Evolutionary conservation across 2,888 invertebrate species (phyloP), one percentile per base, ranked within the genome.

Genomic region (Acronicta leporina): DNA sequence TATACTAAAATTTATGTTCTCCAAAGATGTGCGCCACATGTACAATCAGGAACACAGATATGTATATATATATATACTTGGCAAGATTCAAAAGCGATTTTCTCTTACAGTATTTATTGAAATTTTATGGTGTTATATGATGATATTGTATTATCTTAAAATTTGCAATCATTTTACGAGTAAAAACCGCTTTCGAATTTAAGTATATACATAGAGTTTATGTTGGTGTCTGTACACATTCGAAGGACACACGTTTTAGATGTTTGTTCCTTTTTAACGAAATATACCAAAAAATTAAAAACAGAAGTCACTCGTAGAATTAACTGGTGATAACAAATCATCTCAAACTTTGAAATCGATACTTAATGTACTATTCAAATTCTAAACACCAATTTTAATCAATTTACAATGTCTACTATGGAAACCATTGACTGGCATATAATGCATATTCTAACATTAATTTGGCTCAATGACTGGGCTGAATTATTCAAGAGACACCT

Each of bases 1-100:
- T 82, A 85, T 79, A 80, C 80, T 77, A 77, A 75, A 75, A 81
- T 78, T 81, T 75, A 74, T 80, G 76, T 78, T 80, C 81, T 83
- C 82, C 67, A 75, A 76, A 73, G 62, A 72, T 78, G 68, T 68
- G 58, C 61, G 54, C 49, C 73, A 58, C 56, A 69, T 72, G 33
- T 66, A n/a, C n/a, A n/a, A n/a, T n/a, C n/a, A n/a, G n/a, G n/a
- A n/a, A n/a, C n/a, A n/a, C n/a, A n/a, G n/a, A n/a, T n/a, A n/a
- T n/a, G n/a, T n/a, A n/a, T n/a, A n/a, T n/a, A n/a, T n/a, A n/a
- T n/a, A n/a, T n/a, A n/a, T n/a, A n/a, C n/a, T n/a, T n/a, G n/a
- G n/a, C n/a, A n/a, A n/a, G n/a, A n/a, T n/a, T n/a, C n/a, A n/a
- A n/a, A n/a, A n/a, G n/a, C n/a, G n/a, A n/a, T n/a, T n/a, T n/a